A percentile compares a stretch with the other conserved stretches of the same genome.
Conservation (phyloP, 2,888 invertebrate genomes). For the Coleophora deauratella region DNA sequence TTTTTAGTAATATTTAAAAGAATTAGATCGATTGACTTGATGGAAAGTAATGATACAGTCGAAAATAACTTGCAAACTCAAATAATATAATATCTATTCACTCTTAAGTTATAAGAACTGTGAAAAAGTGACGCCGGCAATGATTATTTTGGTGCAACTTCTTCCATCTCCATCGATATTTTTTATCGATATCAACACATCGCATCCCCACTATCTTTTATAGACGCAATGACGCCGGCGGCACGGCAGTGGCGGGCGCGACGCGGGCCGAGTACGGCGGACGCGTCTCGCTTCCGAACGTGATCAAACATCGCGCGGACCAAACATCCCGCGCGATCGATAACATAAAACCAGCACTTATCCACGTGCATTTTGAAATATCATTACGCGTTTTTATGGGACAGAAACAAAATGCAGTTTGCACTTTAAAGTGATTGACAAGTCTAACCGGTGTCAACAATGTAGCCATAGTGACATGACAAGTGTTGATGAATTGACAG, state of each 20-base stretch:
- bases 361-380: constrained; percentile 16
- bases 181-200: constrained; percentile 24
- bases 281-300: neutral
- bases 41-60: too few species aligned
- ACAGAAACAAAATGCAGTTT: too few species aligned
- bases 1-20: too few species aligned
- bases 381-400: neutral
- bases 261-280: constrained; percentile 31
- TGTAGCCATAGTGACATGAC: constrained; percentile 68
- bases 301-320: neutral
- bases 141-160: too few species aligned
- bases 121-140: too few species aligned
- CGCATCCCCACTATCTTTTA: constrained; percentile 35
- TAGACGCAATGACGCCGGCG: constrained; percentile 67
- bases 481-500: constrained; percentile 57
- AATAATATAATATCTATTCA: too few species aligned
- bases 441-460: constrained; percentile 62
- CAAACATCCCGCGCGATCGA: constrained; percentile 27
- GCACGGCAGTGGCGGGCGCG: constrained; percentile 55
- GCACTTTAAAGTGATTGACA: constrained; percentile 29
- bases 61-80: too few species aligned
- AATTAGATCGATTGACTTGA: too few species aligned
- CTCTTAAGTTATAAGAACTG: too few species aligned
- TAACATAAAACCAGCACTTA: constrained; percentile 29
- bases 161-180: neutral